A percentile compares a stretch with the other conserved stretches of the same genome.
Evolutionary conservation across 2,888 invertebrate genomes (phyloP).

Genomic region (Agonopterix heracliana): DNA sequence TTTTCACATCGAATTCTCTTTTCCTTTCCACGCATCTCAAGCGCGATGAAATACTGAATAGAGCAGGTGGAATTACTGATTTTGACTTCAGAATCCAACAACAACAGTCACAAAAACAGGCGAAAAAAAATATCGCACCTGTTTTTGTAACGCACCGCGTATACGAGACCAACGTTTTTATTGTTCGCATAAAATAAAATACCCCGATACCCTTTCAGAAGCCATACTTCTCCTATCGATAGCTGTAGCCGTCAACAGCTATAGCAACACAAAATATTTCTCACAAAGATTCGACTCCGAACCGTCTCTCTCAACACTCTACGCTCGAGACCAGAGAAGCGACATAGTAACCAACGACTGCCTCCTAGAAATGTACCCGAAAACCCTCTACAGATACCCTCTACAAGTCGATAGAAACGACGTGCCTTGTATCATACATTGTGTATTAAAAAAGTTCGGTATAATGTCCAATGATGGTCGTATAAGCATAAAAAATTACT

Average conservation of each 20-base stretch:
- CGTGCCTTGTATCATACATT: slow-evolving; percentile 65
- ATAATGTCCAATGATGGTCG: slow-evolving; percentile 64
- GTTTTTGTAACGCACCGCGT: no score
- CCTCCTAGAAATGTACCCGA: slow-evolving; percentile 62
- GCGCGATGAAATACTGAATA: no score
- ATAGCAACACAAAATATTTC: slow-evolving; percentile 41
- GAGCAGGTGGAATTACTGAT: no score
- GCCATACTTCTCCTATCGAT: slow-evolving; percentile 32
- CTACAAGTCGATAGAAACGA: slow-evolving; percentile 58
- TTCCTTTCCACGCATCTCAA: no score
- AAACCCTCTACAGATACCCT: slow-evolving; percentile 60
- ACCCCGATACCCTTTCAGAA: slow-evolving; percentile 43
- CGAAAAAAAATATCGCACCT: no score
- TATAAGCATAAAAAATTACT: slow-evolving; percentile 63
- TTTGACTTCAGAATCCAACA: no score
- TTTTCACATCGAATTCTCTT: no score
- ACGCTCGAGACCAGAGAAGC: slow-evolving; percentile 58
- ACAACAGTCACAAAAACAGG: no score
- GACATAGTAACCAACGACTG: slow-evolving; percentile 57
- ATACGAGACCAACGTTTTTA: no score
- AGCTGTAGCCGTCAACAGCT: slow-evolving; percentile 34
- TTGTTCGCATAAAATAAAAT: background rate
- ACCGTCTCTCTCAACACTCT: slow-evolving; percentile 55
- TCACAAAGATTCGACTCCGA: slow-evolving; percentile 56
- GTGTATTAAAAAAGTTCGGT: slow-evolving; percentile 65